phyloP scores from a whole-genome alignment of 2,797 vertebrate species.

The Eulemur rubriventer region DNA sequence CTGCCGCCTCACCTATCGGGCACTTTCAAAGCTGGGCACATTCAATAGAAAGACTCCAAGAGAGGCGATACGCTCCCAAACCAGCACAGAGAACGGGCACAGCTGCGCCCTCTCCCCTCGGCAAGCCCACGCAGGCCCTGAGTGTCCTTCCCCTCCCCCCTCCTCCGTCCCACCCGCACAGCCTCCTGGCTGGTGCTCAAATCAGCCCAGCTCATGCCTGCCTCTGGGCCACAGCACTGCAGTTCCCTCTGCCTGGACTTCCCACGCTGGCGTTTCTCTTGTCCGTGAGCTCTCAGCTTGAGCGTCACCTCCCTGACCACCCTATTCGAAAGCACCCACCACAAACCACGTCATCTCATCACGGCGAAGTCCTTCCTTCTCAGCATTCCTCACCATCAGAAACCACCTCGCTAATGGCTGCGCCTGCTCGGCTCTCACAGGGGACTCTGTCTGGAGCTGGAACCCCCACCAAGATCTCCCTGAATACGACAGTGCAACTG shows the following conservation, averaged over 20 bases:
- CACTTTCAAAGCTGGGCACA: rapidly evolving
- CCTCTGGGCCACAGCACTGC: background rate
- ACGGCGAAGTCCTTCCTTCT: background rate
- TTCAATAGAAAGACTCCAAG: background rate
- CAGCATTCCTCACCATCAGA: background rate
- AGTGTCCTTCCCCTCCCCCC: background rate
- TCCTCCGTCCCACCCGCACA: background rate
- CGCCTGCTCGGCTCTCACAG: background rate
- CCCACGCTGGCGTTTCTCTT: background rate
- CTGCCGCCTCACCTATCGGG: background rate
- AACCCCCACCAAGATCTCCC: background rate
- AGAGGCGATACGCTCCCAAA: rapidly evolving
- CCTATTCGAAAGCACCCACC: background rate
- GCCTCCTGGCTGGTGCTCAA: background rate
- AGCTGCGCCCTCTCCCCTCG: background rate
- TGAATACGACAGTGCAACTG: rapidly evolving
- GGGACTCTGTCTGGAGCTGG: background rate
- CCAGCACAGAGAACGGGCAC: rapidly evolving
- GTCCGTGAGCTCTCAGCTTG: background rate
- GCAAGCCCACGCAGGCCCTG: background rate
- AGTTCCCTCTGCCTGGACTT: background rate
- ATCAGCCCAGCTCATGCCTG: background rate
- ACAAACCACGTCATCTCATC: background rate
- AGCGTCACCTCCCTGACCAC: background rate
- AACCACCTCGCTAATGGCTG: too few relatives aligned